Evolutionary conservation across 2,797 vertebrate genomes (phyloP), one percentile per base, ranked within the genome.

Genomic region (Sebastes nivosus): DNA sequence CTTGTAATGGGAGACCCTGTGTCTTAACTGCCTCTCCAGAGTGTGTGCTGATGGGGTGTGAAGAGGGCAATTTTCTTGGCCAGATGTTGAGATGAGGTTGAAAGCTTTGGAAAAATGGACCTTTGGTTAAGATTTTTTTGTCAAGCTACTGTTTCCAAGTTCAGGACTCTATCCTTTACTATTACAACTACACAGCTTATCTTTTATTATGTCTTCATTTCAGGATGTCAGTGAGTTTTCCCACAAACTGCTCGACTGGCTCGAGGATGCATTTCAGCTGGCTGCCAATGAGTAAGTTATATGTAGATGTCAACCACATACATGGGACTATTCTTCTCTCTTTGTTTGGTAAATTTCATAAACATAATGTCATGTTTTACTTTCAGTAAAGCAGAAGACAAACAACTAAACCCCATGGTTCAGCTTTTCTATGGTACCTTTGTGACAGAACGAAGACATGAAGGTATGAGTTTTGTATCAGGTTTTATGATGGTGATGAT

Each of bases 211-310:
- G 1, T 68, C 30, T 75, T 93, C 79, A 11, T 73, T 96, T 91
- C 95, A 99, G 98, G 98, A 99, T 83, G 98, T 99, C 90, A 99
- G 98, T 84, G 98, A 99, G 87, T 99, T 99, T 87, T 98, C 98
- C 1, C 99, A 99, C 94, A 99, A 99, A 82, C 97, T 99, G 8
- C 96, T 99, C 58, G 98, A 99, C 90, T 99, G 98, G 99, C 94
- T 99, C 5, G 98, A 99, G 82, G 98, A 99, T 0, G 97, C 98
- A 0, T 99, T 99, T 93, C 98, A 99, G 90, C 93, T 98, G 30
- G 93, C 97, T 30, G 97, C 97, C 67, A 96, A 95, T 18, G 95
- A 93, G 98, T 99, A 94, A 96, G 97, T 95, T 72, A 52, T 8
- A 63, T n/a, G 14, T 66, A 22, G 7, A 52, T 22, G n/a, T 63